Base-by-base conservation (phyloP, 2,797 vertebrate species). In the Podarcis siculus region DNA sequence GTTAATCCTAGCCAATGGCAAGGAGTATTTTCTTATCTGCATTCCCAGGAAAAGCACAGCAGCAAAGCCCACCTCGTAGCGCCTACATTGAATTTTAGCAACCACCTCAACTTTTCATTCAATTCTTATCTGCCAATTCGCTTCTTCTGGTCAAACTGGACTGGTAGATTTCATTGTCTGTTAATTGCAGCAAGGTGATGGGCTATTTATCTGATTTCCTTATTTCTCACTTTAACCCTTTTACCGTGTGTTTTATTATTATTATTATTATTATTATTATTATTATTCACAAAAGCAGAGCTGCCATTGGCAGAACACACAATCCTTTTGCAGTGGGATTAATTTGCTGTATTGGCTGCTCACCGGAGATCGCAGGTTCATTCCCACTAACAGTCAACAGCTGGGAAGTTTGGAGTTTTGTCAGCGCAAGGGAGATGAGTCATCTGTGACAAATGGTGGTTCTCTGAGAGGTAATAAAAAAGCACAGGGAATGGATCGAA, bases 111-210 rank as follows among this genome's bases (percentile, higher is more conserved):
- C 8, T 12, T 90, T 90, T 91, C 93, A 93, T 91, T 92, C 82
- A 94, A 77, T 95, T 94, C 87, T 94, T 87, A 92, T 83, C 89
- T 92, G 93, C 85, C 85, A 25, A 79, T 69, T 92, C 87, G 71
- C 75, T 89, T 49, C 39, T 94, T 94, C 66, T 32, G 87, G 49
- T 77, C 4, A 86, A 91, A 90, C 27, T 27, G 72, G 55, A 69
- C 4, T 42, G 66, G 30, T 76, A 86, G 88, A 83, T 93, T 87
- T 91, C 73, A 82, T 91, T 91, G 79, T 92, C 86, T 90, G 42
- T 64, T 94, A 92, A 91, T 90, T 91, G 85, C 30, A 75, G 82
- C 37, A 87, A 93, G 93, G 30, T 5, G 4, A 30, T 87, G 0
- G 1, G 25, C n/a, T 61, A 35, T 82, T 88, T 89, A 90, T 83